These are phyloP conservation scores for Machaerirhynchus nigripectus DNA, from an alignment of 2,113 vertebrate species.

Conservation along the genomic window DNA sequence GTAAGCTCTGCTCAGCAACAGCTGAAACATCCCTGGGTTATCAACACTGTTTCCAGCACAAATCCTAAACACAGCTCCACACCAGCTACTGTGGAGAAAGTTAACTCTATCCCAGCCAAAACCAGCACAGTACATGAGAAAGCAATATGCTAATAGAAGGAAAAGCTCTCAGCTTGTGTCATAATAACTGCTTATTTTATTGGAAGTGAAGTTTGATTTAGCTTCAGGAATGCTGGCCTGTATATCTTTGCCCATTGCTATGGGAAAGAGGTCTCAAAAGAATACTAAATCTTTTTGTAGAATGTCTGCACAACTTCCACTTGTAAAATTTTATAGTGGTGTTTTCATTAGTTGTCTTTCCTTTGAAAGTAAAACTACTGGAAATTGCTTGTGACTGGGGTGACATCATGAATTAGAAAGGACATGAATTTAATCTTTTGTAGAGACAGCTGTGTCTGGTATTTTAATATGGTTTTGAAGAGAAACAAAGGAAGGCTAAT, in stretches of 20 bases:
- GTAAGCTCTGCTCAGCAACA: not conserved
- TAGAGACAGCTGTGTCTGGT: constrained; percentile 21
- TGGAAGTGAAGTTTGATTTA: constrained; percentile 28
- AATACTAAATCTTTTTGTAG: not conserved
- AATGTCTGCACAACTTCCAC: not conserved
- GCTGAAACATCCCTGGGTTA: not conserved
- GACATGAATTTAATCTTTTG: constrained; percentile 51
- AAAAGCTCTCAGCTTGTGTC: not conserved
- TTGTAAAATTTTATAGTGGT: constrained; percentile 26
- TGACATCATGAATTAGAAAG: constrained; percentile 58
- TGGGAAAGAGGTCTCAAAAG: constrained; percentile 4
- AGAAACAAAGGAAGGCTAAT: constrained; percentile 53
- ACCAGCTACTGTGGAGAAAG: not conserved
- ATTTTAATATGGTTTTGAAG: constrained; percentile 48
- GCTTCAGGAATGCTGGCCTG: not conserved
- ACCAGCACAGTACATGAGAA: not conserved
- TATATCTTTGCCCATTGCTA: not conserved
- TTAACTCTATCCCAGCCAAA: not conserved
- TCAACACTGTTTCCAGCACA: not conserved
- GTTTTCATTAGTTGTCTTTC: constrained; percentile 53
- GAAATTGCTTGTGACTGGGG: constrained; percentile 50
- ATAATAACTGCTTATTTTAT: not conserved
- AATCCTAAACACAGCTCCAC: not conserved
- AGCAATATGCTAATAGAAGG: not conserved
- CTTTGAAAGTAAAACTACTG: constrained; percentile 17